Evolutionary conservation across 2,113 vertebrate genomes (phyloP), one percentile per base, ranked within the genome.

Genomic region (Pogonocichla stellata): DNA sequence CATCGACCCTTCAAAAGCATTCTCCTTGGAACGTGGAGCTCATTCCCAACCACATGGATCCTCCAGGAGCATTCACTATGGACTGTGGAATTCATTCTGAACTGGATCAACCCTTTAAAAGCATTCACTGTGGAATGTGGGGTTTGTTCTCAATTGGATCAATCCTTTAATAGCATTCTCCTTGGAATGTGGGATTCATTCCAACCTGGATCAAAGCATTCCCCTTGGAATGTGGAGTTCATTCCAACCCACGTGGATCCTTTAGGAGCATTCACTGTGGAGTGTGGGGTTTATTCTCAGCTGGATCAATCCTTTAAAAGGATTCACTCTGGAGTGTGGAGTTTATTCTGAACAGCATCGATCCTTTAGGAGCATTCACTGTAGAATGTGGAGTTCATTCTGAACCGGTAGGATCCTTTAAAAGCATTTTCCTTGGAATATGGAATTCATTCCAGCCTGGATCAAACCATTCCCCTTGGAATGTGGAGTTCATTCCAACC

Each of bases 41-140:
- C 4, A 19, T 45, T 45, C 43, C 4, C 7, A 19, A 19, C 43
- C 7, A 17, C 7, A 43, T 19, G 17, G 7, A 43, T 43, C 43
- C 43, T 19, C 9, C 9, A 19, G 5, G 4, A 19, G 18, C 43
- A 19, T 10, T 45, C 43, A 9, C 45, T 10, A 10, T 47, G 45
- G 45, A 47, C 22, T 47, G 10, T 45, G 43, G 18, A 45, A 4
- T 45, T 48, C 5, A 19, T 38, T 8, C 5, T 45, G 19, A 19
- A 20, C 19, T 19, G 19, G 43, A 1, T 5, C 1, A 23, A 19
- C 42, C 5, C 5, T 45, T 47, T 12, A 1, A 6, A 20, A 22
- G 38, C 19, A 10, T 60, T 45, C 43, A 5, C 4, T 31, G 38
- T 38, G 81, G 58, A 38, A 22, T 20, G 28, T 4, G 45, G 66